Evolutionary conservation across 2,888 invertebrate genomes (phyloP).

Genomic region (Amorpha juglandis): DNA sequence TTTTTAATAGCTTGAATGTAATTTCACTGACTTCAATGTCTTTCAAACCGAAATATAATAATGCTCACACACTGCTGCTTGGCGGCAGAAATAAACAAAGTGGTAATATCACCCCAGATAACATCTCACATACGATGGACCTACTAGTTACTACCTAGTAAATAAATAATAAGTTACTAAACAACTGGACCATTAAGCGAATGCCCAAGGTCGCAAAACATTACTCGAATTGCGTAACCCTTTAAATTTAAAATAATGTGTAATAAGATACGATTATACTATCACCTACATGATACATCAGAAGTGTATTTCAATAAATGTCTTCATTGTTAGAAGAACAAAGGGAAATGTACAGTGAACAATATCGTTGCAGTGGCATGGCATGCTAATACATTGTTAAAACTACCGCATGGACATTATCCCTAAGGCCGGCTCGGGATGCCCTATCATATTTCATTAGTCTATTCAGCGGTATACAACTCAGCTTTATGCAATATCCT

Average conservation of each 20-base stretch:
- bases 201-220: background rate
- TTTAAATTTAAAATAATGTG: background rate
- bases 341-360: slow-evolving; percentile 1
- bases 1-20: no score
- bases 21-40: no score
- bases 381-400: slow-evolving; percentile 15
- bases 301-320: slow-evolving; percentile 11
- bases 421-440: slow-evolving; percentile 18
- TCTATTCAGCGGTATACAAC: slow-evolving; percentile 8
- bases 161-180: no score
- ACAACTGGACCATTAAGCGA: no score
- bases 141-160: no score
- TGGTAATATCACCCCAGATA: no score
- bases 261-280: slow-evolving; percentile 6
- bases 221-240: background rate
- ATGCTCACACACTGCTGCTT: no score
- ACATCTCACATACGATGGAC: no score
- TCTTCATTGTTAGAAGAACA: slow-evolving; percentile 23
- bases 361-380: slow-evolving; percentile 16
- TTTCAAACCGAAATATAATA: no score
- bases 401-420: slow-evolving; percentile 11
- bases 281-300: background rate
- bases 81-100: no score
- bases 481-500: background rate
- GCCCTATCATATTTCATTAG: slow-evolving; percentile 17